phyloP scores from a whole-genome alignment of 2,888 invertebrate species.

The Eurois occulta region DNA sequence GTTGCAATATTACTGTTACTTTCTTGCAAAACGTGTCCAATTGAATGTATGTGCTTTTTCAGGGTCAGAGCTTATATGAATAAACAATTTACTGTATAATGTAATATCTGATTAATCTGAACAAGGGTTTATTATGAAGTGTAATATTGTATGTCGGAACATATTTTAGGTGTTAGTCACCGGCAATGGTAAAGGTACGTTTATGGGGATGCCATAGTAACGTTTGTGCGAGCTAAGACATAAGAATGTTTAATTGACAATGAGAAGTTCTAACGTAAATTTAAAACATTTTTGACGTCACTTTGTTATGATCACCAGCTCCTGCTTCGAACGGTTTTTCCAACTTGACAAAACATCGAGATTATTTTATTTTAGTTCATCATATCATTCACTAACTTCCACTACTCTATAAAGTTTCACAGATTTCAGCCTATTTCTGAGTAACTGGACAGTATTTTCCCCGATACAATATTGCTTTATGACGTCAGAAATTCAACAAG shows the following conservation, averaged over 20 bases:
- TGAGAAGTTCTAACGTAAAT: not conserved
- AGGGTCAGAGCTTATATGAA: slow-evolving; percentile 47
- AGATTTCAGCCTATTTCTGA: not conserved
- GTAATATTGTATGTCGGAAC: slow-evolving; percentile 4
- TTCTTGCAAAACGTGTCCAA: slow-evolving; percentile 49
- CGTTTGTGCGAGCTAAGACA: not conserved
- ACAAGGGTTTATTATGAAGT: slow-evolving; percentile 16
- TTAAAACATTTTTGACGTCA: not conserved
- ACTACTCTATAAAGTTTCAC: not conserved
- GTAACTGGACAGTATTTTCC: not conserved
- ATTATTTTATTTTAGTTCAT: not conserved
- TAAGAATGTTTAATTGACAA: slow-evolving; percentile 2
- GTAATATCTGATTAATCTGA: slow-evolving; percentile 22
- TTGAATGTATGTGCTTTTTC: slow-evolving; percentile 39
- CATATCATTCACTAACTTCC: not conserved
- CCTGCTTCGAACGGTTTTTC: not conserved
- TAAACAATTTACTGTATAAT: slow-evolving; percentile 12
- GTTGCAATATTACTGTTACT: slow-evolving; percentile 57
- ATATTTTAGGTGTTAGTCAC: slow-evolving; percentile 42
- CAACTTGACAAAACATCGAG: not conserved
- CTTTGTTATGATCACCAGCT: not conserved
- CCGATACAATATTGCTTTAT: not conserved
- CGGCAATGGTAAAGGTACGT: not conserved
- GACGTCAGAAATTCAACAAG: slow-evolving; percentile 16
- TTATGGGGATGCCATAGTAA: not conserved